Conservation (phyloP, 1,140 invertebrate genomes). For the Bombus huntii region DNA sequence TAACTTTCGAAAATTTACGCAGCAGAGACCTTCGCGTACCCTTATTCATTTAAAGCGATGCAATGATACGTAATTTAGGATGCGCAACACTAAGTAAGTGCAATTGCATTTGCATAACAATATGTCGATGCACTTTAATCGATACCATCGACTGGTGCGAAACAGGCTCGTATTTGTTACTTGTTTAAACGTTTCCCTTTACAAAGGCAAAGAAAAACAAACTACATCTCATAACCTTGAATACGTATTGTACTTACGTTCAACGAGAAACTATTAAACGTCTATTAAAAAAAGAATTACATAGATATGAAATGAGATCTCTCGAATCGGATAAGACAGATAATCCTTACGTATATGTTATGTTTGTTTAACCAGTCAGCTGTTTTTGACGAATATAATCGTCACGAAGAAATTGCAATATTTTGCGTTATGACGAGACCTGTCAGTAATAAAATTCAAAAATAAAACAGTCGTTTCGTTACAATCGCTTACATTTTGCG, state of each 20-base stretch:
- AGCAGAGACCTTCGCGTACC: too few relatives aligned
- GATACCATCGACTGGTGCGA: neutral
- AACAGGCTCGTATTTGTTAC: neutral
- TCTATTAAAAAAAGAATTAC: neutral
- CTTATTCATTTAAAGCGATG: neutral
- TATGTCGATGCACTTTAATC: constrained; percentile 28
- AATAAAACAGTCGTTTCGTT: too few relatives aligned
- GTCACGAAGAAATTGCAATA: too few relatives aligned
- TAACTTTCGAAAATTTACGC: constrained; percentile 1
- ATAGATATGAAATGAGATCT: neutral
- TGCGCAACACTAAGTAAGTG: constrained; percentile 10
- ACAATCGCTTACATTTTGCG: too few relatives aligned
- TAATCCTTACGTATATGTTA: too few relatives aligned
- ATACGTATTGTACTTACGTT: neutral
- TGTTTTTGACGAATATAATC: too few relatives aligned
- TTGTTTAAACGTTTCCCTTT: neutral
- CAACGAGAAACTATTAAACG: neutral
- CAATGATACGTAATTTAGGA: constrained; percentile 29
- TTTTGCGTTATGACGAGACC: too few relatives aligned
- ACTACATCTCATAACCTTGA: neutral
- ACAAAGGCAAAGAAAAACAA: neutral
- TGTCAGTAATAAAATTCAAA: too few relatives aligned
- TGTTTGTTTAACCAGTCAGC: too few relatives aligned
- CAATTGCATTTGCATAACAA: constrained; percentile 26
- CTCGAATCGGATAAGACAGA: neutral